phyloP scores from a whole-genome alignment of 1,140 invertebrate species.

The Hypsibius dujardini region DNA sequence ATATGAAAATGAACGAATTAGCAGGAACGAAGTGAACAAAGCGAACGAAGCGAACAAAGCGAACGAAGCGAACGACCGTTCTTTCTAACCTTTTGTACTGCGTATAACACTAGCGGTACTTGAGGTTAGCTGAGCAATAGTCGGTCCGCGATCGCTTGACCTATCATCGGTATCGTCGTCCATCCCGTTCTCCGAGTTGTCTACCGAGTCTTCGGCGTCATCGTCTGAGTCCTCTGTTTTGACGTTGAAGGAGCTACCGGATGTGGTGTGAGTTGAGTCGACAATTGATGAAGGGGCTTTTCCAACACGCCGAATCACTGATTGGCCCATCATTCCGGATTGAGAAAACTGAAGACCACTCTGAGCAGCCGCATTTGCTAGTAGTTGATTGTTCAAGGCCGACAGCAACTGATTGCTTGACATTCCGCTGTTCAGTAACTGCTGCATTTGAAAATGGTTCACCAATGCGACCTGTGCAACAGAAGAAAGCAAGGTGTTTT shows the following conservation, averaged over 20 bases:
- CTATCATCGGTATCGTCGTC: background rate
- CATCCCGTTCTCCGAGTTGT: background rate
- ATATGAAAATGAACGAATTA: background rate
- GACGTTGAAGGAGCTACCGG: background rate
- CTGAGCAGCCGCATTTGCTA: background rate
- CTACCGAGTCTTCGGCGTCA: background rate
- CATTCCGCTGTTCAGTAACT: constrained; percentile 6
- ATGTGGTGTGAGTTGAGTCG: background rate
- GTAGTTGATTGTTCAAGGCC: constrained; percentile 3
- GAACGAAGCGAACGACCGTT: too few relatives aligned
- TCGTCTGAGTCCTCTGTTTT: background rate
- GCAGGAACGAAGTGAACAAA: too few relatives aligned
- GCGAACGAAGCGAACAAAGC: background rate
- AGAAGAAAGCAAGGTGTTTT: background rate
- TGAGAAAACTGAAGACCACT: background rate
- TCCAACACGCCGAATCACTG: constrained; percentile 8
- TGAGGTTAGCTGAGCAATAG: constrained; percentile 8
- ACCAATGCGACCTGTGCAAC: background rate
- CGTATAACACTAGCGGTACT: background rate
- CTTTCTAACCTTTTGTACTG: background rate
- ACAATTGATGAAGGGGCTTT: background rate
- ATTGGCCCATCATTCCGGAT: background rate
- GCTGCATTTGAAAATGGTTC: constrained; percentile 6
- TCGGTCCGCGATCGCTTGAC: background rate
- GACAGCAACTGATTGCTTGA: background rate